Base-by-base conservation (phyloP, 2,888 invertebrate species). In the Lypha dubia region DNA sequence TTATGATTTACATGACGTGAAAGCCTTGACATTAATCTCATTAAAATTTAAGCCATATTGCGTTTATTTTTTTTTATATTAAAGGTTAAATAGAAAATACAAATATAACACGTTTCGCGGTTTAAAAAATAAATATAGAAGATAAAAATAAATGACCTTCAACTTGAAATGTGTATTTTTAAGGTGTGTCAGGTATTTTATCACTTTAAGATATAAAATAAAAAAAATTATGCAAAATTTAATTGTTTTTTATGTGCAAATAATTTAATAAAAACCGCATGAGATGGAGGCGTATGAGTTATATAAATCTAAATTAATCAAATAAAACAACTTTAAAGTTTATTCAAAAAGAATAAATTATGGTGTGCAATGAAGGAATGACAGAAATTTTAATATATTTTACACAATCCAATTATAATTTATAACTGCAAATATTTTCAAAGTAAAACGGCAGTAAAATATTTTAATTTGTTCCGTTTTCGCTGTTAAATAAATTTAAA, bases 11-110 rank as follows among this genome's bases (percentile, higher is more conserved):
- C 20, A 15, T 63, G 70, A 38, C 7, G 11, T 17, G 17, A 1
- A 65, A 65, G 46, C 75, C 60, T 75, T 83, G 79, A 79, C 77
- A 76, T 84, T 76, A 38, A 20, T 60, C 58, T 76, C 75, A 76
- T 68, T 71, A 60, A 70, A 79, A 51, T 28, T 41, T 15, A 22
- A 51, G 32, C 24, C 41, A 24, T 15, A 22, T 24, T 51, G 20
- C 60, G 20, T 65, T 38, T n/a, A 1, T 17, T 32, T 22, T 41
- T 17, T 58, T 32, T 28, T 58, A 9, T 32, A 41, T 58, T 11
- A 63, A 11, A 58, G 56, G 22, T 44, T 15, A 73, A 79, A 73
- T 35, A 51, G 1, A 46, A n/a, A 46, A 3, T 17, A 7, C n/a
- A 5, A 17, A 6, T 13, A 4, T 13, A 63, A 63, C 58, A 67